A percentile compares a stretch with the other conserved stretches of the same genome.
These are phyloP conservation scores for Caenorhabditis panamensis DNA, from an alignment of 2,888 invertebrate genomes.

Conservation along the genomic window DNA sequence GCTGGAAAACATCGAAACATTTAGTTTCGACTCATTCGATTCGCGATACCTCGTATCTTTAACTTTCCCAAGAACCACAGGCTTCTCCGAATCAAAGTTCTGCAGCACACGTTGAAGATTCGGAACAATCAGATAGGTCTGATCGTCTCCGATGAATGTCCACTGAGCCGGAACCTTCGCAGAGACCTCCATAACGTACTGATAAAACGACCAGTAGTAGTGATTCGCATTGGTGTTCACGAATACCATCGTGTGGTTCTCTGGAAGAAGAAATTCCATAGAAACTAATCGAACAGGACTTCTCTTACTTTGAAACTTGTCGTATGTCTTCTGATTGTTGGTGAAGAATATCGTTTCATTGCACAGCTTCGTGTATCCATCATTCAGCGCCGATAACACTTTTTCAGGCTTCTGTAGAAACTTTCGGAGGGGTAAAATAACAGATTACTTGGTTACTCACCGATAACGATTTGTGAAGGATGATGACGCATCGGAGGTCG, in stretches of 20 bases:
- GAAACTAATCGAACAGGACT: too few relatives aligned
- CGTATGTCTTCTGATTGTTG: slow-evolving; percentile 32
- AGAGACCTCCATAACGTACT: slow-evolving; percentile 50
- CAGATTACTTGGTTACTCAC: slow-evolving; percentile 24
- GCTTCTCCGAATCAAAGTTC: slow-evolving; percentile 29
- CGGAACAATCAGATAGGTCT: slow-evolving; percentile 55
- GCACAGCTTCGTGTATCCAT: slow-evolving; percentile 55
- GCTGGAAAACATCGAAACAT: slow-evolving; percentile 20
- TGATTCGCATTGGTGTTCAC: slow-evolving; percentile 24
- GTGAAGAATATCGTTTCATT: slow-evolving; percentile 59
- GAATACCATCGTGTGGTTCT: slow-evolving; percentile 33
- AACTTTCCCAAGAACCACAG: slow-evolving; percentile 45
- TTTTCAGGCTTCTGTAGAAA: slow-evolving; percentile 55
- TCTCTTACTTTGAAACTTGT: slow-evolving; percentile 38
- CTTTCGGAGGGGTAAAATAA: too few relatives aligned
- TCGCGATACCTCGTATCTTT: slow-evolving; percentile 28
- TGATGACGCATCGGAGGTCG: slow-evolving; percentile 51
- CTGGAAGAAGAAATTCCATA: slow-evolving; percentile 7
- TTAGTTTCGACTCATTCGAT: not conserved
- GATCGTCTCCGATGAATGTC: slow-evolving; percentile 62
- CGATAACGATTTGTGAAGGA: slow-evolving; percentile 31
- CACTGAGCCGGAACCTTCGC: slow-evolving; percentile 52
- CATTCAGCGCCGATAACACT: slow-evolving; percentile 40
- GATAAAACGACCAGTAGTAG: slow-evolving; percentile 56
- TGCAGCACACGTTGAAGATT: slow-evolving; percentile 30